A percentile compares a stretch with the other conserved stretches of the same genome.
phyloP scores from a whole-genome alignment of 2,113 vertebrate genomes.

The Xiphias gladius region DNA sequence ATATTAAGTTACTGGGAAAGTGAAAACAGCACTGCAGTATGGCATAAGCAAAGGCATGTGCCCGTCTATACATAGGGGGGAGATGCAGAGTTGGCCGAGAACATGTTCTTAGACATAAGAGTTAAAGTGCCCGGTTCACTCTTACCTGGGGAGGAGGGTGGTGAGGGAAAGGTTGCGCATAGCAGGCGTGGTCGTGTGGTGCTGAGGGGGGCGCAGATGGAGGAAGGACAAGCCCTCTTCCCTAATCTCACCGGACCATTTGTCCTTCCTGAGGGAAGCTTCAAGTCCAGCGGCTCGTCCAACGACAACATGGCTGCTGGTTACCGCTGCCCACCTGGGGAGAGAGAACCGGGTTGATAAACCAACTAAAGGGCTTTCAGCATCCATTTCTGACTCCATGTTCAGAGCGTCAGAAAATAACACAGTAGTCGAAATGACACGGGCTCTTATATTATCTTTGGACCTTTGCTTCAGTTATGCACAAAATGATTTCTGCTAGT shows the following conservation, averaged over 20 bases:
- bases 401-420: neutral
- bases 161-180: conserved; percentile 79
- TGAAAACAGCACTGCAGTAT: conserved; percentile 39
- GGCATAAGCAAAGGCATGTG: conserved; percentile 19
- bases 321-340: conserved; percentile 36
- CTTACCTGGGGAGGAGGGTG: conserved; percentile 86
- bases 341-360: conserved; percentile 48
- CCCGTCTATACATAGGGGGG: neutral
- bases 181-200: conserved; percentile 80
- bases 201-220: conserved; percentile 75
- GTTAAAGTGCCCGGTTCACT: neutral
- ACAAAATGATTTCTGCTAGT: no score
- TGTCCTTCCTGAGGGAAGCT: conserved; percentile 88
- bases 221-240: conserved; percentile 70
- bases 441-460: no score
- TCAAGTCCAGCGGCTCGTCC: conserved; percentile 96
- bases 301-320: conserved; percentile 90
- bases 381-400: no score
- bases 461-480: no score
- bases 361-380: neutral
- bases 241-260: conserved; percentile 79
- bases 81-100: neutral
- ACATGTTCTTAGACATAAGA: neutral
- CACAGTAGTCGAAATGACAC: no score
- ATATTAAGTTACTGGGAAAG: conserved; percentile 60